Conservation (phyloP, 2,797 vertebrate species). For the Cyclopterus lumpus region DNA sequence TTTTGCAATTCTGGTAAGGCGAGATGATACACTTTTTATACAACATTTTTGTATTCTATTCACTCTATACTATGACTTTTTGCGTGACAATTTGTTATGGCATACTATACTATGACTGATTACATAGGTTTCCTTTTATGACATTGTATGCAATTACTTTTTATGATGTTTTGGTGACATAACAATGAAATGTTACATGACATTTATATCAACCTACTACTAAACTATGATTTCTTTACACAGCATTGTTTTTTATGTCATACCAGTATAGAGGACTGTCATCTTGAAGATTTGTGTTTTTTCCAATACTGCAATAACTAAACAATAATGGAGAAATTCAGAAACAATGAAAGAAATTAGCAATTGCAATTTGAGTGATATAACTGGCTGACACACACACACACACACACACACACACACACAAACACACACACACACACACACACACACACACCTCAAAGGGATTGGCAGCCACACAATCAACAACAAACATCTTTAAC, state of each 20-base stretch:
- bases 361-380: constrained; percentile 3
- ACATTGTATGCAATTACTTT: not conserved
- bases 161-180: not conserved
- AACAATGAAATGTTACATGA: not conserved
- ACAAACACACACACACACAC: constrained; percentile 5
- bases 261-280: not conserved
- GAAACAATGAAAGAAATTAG: not conserved
- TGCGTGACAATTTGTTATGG: not conserved
- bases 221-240: not conserved
- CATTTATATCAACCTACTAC: too few relatives aligned
- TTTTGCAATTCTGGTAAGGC: constrained; percentile 40
- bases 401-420: not conserved
- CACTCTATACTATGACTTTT: not conserved
- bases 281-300: not conserved
- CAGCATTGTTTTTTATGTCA: not conserved
- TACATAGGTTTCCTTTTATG: not conserved
- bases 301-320: not conserved
- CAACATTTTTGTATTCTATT: not conserved
- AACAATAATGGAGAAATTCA: not conserved
- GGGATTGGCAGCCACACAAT: constrained; percentile 59
- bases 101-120: not conserved
- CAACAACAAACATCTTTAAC: constrained; percentile 34
- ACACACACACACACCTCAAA: constrained; percentile 39
- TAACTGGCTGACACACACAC: constrained; percentile 9
- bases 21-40: not conserved